phyloP scores from a whole-genome alignment of 1,140 invertebrate genomes.

The Xylocopa sonorina region DNA sequence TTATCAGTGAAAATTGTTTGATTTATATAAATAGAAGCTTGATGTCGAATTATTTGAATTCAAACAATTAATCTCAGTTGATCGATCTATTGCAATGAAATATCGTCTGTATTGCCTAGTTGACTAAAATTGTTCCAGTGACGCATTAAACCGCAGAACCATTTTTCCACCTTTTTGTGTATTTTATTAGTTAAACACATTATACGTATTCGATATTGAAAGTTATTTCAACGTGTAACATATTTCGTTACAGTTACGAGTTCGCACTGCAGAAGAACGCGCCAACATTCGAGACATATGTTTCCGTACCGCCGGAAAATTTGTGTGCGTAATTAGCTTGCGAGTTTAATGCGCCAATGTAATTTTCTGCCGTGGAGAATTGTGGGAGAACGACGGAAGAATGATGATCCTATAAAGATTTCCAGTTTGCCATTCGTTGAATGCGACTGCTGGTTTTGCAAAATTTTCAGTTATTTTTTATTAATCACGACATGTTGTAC shows the following conservation, averaged over 20 bases:
- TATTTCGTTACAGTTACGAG: neutral
- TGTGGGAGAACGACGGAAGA: conserved; percentile 12
- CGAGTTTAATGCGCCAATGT: conserved; percentile 28
- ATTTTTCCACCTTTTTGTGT: neutral
- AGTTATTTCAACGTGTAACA: neutral
- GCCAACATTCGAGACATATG: neutral
- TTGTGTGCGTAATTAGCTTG: conserved; percentile 31
- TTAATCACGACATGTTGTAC: too few species aligned
- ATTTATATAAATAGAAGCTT: too few species aligned
- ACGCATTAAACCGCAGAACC: too few species aligned
- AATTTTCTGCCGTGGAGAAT: conserved; percentile 8
- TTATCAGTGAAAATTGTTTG: neutral
- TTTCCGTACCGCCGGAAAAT: neutral
- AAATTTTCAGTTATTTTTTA: neutral
- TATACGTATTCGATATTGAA: too few species aligned
- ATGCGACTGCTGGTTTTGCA: neutral
- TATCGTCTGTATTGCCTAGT: too few species aligned
- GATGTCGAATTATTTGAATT: too few species aligned
- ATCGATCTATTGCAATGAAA: too few species aligned
- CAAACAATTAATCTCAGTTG: too few species aligned
- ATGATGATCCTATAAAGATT: neutral
- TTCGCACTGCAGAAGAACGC: neutral
- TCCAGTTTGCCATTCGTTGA: neutral
- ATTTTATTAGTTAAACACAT: neutral
- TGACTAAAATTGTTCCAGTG: too few species aligned